phyloP scores from a whole-genome alignment of 92 coral and sea anemone genomes.

The Virgularia gustaviana region DNA sequence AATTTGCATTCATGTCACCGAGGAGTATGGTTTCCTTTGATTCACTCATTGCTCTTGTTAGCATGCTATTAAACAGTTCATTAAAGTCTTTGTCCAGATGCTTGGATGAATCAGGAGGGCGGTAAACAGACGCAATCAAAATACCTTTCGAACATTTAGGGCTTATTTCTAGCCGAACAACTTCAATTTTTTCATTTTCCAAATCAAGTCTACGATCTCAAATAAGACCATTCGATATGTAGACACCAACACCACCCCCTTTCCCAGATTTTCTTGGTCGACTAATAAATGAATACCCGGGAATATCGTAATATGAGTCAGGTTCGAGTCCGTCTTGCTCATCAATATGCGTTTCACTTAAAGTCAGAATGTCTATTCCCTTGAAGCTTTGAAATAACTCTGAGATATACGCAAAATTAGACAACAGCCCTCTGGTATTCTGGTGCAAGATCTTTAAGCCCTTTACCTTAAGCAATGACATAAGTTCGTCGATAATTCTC shows the following conservation, averaged over 20 bases:
- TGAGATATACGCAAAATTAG: neutral
- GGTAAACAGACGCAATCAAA: conserved; percentile 23
- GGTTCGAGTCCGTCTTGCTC: neutral
- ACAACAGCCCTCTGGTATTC: conserved; percentile 8
- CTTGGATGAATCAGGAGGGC: conserved; percentile 15
- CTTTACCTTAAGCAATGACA: neutral
- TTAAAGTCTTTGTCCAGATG: conserved; percentile 14
- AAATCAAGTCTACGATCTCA: conserved; percentile 26
- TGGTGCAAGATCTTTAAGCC: neutral
- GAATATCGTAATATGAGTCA: conserved; percentile 10
- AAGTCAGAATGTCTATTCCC: conserved; percentile 4
- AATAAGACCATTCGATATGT: conserved; percentile 14
- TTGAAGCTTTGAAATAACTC: conserved; percentile 14
- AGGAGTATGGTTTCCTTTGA: conserved; percentile 21
- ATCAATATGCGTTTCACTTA: conserved; percentile 30
- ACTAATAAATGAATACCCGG: conserved; percentile 36
- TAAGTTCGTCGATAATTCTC: neutral
- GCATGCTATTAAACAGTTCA: conserved; percentile 7
- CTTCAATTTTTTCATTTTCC: neutral
- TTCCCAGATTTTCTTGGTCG: conserved; percentile 41
- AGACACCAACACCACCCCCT: conserved; percentile 49
- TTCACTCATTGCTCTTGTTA: conserved; percentile 7
- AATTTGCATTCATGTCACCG: conserved; percentile 37
- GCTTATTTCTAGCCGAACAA: neutral
- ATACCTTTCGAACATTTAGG: conserved; percentile 26